Base-by-base conservation (phyloP, 2,113 vertebrate genomes). In the Rhabdornis inornatus region DNA sequence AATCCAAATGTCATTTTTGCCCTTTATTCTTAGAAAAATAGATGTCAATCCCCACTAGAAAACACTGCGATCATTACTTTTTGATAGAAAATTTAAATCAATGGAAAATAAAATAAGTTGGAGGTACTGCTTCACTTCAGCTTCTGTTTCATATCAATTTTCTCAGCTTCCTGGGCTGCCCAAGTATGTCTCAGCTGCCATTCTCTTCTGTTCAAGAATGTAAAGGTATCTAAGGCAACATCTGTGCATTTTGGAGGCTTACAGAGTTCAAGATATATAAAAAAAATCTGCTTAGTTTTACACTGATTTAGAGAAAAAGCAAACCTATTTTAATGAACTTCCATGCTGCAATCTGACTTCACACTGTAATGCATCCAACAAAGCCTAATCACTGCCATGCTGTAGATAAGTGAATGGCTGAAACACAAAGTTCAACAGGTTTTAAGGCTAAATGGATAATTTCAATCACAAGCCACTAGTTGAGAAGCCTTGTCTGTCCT, bases 21-120 rank as follows among this genome's bases (percentile, higher is more conserved):
- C 77, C 83, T 96, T 93, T 91, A 86, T 96, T 94, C 90, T 90
- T 63, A 65, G 66, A 89, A 94, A 95, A 96, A 92, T 76, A 96
- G 82, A 83, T 80, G 60, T 39, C 83, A 92, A 92, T 84, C 52
- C 88, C 89, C 93, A 74, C 45, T 60, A 85, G 91, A 95, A 95
- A 96, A 89, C 87, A 83, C 57, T 20, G 17, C 1, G 15, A 93
- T 92, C 69, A 77, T 75, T 93, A 86, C 47, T 11, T 59, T 75
- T 79, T 69, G 84, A 90, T 90, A 75, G 69, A 93, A 95, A 89
- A 82, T 89, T 79, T 87, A 94, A 88, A 89, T 85, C 53, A 80
- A 25, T 80, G 39, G 37, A 85, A 94, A 94, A 95, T 91, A 93
- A 92, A 92, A 27, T 57, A 83, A 69, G 33, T 81, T 72, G 23